phyloP scores from a whole-genome alignment of 1,140 invertebrate genomes.

The Camponotus pennsylvanicus region DNA sequence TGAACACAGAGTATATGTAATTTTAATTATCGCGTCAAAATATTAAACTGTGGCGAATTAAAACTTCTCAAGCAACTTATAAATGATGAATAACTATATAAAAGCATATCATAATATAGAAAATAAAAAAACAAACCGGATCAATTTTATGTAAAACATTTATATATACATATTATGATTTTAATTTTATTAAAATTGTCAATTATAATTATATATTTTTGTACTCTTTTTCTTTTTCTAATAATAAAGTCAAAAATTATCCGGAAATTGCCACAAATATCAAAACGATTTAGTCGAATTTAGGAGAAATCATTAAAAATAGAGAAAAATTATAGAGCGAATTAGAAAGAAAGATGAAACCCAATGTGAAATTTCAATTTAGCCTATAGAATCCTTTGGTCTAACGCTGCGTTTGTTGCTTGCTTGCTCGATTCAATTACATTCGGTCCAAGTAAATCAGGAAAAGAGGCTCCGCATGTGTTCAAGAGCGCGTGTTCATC shows the following conservation, averaged over 20 bases:
- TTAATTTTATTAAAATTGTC: not conserved
- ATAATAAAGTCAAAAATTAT: not conserved
- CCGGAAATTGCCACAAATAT: not conserved
- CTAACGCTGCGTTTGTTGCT: conserved; percentile 3
- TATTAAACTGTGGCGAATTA: too few relatives aligned
- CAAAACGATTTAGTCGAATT: not conserved
- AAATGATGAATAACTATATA: too few relatives aligned
- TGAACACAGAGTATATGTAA: too few relatives aligned
- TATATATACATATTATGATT: not conserved
- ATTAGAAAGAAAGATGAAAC: not conserved
- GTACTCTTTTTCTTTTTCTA: not conserved
- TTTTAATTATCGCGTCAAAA: not conserved
- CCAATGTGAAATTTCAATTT: conserved; percentile 25
- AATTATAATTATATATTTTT: not conserved
- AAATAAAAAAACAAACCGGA: too few relatives aligned
- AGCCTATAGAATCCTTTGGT: not conserved
- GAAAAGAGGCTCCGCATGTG: conserved; percentile 23
- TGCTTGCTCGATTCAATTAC: conserved; percentile 31
- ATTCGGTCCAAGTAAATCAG: conserved; percentile 1
- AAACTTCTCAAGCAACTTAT: too few relatives aligned
- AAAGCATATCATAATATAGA: not conserved
- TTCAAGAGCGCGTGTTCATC: conserved; percentile 35
- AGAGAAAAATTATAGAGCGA: too few relatives aligned
- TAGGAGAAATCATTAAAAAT: not conserved
- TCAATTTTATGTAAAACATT: not conserved